Evolutionary conservation across 2,888 invertebrate genomes (phyloP).

Genomic region (Arge pagana): DNA sequence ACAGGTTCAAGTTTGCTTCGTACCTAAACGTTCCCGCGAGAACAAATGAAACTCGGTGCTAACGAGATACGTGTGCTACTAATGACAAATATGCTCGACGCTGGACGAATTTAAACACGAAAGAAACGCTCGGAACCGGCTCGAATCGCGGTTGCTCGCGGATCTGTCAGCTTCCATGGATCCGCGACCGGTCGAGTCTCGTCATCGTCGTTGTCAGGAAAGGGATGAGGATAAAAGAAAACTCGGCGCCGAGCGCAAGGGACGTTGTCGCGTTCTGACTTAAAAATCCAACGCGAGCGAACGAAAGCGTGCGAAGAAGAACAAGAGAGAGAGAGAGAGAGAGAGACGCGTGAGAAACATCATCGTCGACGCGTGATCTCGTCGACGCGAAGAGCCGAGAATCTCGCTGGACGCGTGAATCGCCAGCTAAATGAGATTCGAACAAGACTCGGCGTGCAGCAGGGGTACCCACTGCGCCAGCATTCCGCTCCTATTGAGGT

Average conservation of each 20-base stretch:
- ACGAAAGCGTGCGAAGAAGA: constrained; percentile 16
- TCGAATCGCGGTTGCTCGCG: no score
- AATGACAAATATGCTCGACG: no score
- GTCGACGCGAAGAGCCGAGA: constrained; percentile 59
- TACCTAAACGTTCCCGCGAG: no score
- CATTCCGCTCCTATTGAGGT: constrained; percentile 58
- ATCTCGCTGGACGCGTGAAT: constrained; percentile 69
- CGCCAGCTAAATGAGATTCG: constrained; percentile 76
- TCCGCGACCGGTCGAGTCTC: no score
- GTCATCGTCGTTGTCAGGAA: background rate
- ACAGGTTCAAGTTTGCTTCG: no score
- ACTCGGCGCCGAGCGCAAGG: background rate
- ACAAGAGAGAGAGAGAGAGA: constrained; percentile 15
- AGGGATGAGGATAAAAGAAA: background rate
- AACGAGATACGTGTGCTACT: no score
- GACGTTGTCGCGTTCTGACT: background rate
- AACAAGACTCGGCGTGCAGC: constrained; percentile 63
- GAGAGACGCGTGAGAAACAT: constrained; percentile 25
- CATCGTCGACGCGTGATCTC: constrained; percentile 32
- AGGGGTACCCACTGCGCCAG: constrained; percentile 68
- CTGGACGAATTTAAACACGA: no score
- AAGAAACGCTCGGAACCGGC: no score
- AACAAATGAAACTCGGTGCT: no score
- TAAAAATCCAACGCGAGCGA: background rate
- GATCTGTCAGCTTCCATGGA: no score